Conservation (phyloP, 2,888 invertebrate genomes). For the Torymus tubicola region DNA sequence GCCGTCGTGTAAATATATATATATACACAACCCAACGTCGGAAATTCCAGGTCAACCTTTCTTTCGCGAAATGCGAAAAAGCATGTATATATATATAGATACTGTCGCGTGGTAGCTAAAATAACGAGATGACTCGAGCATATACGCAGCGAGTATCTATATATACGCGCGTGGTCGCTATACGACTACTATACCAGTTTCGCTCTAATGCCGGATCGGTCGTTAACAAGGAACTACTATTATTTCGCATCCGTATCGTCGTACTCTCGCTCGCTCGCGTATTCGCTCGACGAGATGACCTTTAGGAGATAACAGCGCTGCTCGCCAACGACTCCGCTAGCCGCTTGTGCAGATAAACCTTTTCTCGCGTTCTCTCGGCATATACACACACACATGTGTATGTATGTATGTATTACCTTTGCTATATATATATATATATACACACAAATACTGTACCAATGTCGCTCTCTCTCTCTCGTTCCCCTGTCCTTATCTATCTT, state of each 20-base stretch:
- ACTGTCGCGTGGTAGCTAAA: not conserved
- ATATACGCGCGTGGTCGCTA: not conserved
- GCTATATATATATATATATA: too few species aligned
- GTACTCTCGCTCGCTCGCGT: not conserved
- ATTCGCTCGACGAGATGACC: constrained; percentile 57
- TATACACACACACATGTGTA: not conserved
- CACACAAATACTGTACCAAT: too few species aligned
- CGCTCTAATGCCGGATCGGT: constrained; percentile 57
- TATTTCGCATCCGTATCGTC: constrained; percentile 58
- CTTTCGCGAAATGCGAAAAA: constrained; percentile 1
- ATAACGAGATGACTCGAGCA: constrained; percentile 22
- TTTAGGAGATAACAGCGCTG: constrained; percentile 57
- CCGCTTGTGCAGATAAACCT: constrained; percentile 23
- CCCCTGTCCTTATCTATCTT: constrained; percentile 7
- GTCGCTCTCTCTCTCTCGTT: too few species aligned
- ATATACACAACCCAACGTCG: not conserved
- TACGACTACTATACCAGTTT: constrained; percentile 3
- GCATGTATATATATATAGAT: too few species aligned
- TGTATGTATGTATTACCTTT: not conserved
- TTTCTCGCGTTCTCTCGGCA: constrained; percentile 2
- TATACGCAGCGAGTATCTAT: not conserved
- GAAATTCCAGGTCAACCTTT: not conserved
- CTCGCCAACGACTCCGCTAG: not conserved
- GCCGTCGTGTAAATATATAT: too few species aligned
- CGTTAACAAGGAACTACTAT: constrained; percentile 59